Conservation (phyloP, 2,888 invertebrate genomes). For the Urechis unicinctus region DNA sequence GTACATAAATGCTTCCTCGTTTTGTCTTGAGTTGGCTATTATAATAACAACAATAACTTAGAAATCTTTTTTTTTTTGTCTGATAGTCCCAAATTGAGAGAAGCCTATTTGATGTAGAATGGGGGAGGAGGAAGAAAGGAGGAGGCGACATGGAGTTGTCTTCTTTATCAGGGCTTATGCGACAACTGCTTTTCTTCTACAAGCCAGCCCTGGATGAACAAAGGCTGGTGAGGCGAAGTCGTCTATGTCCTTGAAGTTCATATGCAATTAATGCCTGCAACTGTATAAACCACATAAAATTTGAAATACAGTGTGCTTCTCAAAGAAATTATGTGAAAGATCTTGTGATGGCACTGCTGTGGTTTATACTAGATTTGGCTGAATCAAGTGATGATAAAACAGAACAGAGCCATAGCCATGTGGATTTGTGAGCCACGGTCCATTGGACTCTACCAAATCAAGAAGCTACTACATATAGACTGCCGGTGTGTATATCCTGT, state of each 20-base stretch:
- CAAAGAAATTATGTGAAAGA: too few relatives aligned
- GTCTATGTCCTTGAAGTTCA: too few relatives aligned
- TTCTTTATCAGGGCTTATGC: constrained; percentile 54
- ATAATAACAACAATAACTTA: not conserved
- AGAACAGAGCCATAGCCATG: not conserved
- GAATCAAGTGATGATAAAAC: not conserved
- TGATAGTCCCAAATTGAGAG: constrained; percentile 62
- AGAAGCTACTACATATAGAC: not conserved
- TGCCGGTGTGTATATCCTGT: too few relatives aligned
- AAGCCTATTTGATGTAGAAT: constrained; percentile 61
- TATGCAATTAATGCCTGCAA: too few relatives aligned
- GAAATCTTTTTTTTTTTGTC: not conserved
- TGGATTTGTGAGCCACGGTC: not conserved
- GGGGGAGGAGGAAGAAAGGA: constrained; percentile 21
- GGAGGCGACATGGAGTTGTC: not conserved
- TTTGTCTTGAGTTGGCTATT: not conserved
- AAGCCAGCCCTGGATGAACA: constrained; percentile 62
- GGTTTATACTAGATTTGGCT: too few relatives aligned
- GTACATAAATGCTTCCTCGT: not conserved
- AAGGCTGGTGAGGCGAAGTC: constrained; percentile 65
- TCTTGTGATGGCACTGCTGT: too few relatives aligned
- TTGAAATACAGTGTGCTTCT: too few relatives aligned
- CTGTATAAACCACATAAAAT: too few relatives aligned
- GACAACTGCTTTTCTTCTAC: constrained; percentile 73
- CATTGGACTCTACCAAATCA: not conserved